Base-by-base conservation (phyloP, 2,888 invertebrate genomes). In the Steinernema carpocapsae region DNA sequence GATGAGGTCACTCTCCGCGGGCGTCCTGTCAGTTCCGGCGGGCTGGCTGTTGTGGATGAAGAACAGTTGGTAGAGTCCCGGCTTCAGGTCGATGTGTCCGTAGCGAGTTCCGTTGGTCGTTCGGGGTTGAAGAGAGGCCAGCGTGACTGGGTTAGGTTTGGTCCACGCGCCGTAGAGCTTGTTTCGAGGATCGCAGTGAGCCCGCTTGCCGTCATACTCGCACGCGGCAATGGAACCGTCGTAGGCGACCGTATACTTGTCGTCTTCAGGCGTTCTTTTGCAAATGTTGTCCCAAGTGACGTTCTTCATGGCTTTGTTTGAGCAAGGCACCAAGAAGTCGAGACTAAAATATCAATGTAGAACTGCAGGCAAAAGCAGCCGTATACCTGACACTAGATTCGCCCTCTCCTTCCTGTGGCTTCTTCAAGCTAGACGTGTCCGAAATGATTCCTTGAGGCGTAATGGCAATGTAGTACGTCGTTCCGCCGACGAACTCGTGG, bases 371-470 rank as follows among this genome's bases (percentile, higher is more conserved):
- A 37, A 37, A 37, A 37, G 37, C 37, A 6, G 37, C 37, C 4
- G 10, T 10, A 37, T 10, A 37, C 37, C 37, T 70, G 24, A 76
- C 29, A 1, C 42, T 32, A 0, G 70, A 73, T 70, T 76, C 71
- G 14, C 76, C 76, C 24, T 72, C 45, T n/a, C 74, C 76, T 45
- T 74, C 64, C 12, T 64, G 59, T 7, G 76, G 76, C 22, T 76
- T 76, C 29, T 74, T 37, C n/a, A 37, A 43, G 29, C 32, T 51
- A 3, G 76, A 64, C 6, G 45, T 43, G 45, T 59, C 37, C 10
- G 52, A 71, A 26, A 74, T 24, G 12, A 74, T 14, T 0, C 76
- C 76, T n/a, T 74, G 56, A 12, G 76, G 76, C 2, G 74, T 74
- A 22, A 48, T 46, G 22, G 70, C 76, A 14, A 76, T 37, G 64